phyloP scores from a whole-genome alignment of 2,888 invertebrate genomes.

The Aquatica leii region DNA sequence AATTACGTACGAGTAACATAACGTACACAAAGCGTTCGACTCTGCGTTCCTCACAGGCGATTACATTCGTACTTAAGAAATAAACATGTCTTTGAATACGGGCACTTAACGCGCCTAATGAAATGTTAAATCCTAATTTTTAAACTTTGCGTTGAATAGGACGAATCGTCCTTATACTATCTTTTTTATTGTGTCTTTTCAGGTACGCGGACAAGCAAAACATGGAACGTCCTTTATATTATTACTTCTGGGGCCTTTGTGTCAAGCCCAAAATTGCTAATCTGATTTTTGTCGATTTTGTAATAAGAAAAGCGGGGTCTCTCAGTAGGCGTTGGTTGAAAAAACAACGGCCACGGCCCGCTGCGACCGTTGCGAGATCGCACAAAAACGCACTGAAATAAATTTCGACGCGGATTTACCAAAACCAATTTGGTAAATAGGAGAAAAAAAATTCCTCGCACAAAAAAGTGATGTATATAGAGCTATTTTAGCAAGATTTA shows the following conservation, averaged over 20 bases:
- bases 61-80: constrained; percentile 40
- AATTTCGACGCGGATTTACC: too few relatives aligned
- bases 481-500: constrained; percentile 38
- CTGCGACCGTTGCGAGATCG: too few relatives aligned
- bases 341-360: too few relatives aligned
- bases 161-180: constrained; percentile 30
- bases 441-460: too few relatives aligned
- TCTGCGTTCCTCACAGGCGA: constrained; percentile 38
- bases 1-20: constrained; percentile 31
- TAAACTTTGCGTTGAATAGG: constrained; percentile 34
- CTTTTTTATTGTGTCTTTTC: constrained; percentile 31
- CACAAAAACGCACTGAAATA: too few relatives aligned
- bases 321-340: too few relatives aligned
- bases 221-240: constrained; percentile 22
- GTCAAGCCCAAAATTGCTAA: constrained; percentile 24
- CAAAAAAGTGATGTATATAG: constrained; percentile 34
- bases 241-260: constrained; percentile 18
- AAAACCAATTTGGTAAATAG: too few relatives aligned
- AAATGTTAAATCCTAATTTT: constrained; percentile 55
- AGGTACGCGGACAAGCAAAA: constrained; percentile 30
- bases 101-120: constrained; percentile 53
- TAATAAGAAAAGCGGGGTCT: too few relatives aligned
- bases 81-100: constrained; percentile 44
- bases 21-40: constrained; percentile 29
- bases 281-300: constrained; percentile 23